Percentiles rank a stretch among this genome's conserved stretches.
phyloP scores from a whole-genome alignment of 2,113 vertebrate species.

The Pristiophorus japonicus region DNA sequence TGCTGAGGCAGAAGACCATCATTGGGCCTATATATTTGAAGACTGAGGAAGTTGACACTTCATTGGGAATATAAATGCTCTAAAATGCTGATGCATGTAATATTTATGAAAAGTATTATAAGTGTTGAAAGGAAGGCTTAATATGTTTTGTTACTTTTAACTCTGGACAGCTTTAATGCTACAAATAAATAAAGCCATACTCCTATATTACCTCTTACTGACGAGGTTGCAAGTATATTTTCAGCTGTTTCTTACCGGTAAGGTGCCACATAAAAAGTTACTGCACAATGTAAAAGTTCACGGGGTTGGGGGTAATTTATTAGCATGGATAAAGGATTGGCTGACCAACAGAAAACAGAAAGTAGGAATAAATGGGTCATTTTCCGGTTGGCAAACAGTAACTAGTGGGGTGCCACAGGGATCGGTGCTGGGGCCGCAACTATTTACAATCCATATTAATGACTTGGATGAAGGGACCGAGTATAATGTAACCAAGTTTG shows the following conservation, averaged over 20 bases:
- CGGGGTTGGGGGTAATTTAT: too few relatives aligned
- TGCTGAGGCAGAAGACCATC: background rate
- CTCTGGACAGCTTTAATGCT: background rate
- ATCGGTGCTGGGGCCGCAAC: too few relatives aligned
- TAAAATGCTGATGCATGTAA: conserved; percentile 25
- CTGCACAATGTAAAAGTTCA: too few relatives aligned
- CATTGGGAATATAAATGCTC: background rate
- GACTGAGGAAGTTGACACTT: background rate
- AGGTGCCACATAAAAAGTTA: too few relatives aligned
- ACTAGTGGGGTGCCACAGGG: too few relatives aligned
- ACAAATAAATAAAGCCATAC: conserved; percentile 11
- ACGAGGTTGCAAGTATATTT: background rate
- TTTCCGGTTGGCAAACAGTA: too few relatives aligned
- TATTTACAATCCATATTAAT: too few relatives aligned
- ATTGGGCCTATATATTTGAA: conserved; percentile 16
- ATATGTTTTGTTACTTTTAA: conserved; percentile 29
- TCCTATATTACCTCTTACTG: background rate
- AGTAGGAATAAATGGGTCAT: too few relatives aligned
- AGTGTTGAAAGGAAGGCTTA: conserved; percentile 25
- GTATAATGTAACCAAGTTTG: too few relatives aligned
- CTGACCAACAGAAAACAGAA: too few relatives aligned
- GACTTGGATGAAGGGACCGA: too few relatives aligned
- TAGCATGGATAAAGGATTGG: too few relatives aligned
- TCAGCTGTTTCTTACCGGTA: background rate
- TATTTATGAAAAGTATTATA: conserved; percentile 10